Conservation (phyloP, 2,888 invertebrate genomes). For the Geophilus truncorum region DNA sequence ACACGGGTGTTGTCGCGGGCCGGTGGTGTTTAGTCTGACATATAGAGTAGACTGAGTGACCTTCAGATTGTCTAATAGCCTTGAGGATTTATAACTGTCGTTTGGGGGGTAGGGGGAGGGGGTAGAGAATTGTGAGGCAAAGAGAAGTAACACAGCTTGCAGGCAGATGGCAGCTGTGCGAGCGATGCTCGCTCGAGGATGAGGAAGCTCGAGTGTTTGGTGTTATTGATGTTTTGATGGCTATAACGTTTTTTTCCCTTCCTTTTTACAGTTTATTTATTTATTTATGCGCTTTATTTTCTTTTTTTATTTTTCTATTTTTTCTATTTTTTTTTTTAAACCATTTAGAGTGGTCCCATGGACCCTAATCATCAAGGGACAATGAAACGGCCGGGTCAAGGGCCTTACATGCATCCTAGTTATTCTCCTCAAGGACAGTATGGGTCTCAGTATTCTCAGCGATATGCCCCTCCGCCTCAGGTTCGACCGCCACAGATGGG, state of each 20-base stretch:
- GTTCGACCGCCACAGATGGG: constrained; percentile 12
- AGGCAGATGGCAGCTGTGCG: not conserved
- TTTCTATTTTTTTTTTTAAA: not conserved
- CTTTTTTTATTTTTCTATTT: not conserved
- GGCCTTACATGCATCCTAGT: constrained; percentile 28
- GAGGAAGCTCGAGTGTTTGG: not conserved
- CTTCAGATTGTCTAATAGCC: constrained; percentile 30
- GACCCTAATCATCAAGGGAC: constrained; percentile 13
- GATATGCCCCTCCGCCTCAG: constrained; percentile 31
- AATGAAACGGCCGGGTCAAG: constrained; percentile 31
- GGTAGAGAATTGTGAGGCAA: not conserved
- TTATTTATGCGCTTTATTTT: not conserved
- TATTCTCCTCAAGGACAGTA: constrained; percentile 30
- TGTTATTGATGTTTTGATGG: not conserved
- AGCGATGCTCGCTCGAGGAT: not conserved
- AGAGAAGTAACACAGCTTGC: not conserved
- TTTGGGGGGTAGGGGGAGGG: not conserved
- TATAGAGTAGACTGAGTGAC: constrained; percentile 19
- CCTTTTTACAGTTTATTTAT: not conserved
- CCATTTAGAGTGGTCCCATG: constrained; percentile 12
- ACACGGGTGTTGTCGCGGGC: not conserved
- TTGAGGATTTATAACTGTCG: constrained; percentile 28
- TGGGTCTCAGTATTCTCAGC: constrained; percentile 31
- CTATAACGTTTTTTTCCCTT: not conserved
- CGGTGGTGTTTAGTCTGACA: constrained; percentile 16